phyloP scores from a whole-genome alignment of 2,888 invertebrate species.

The Drosophila atripex region DNA sequence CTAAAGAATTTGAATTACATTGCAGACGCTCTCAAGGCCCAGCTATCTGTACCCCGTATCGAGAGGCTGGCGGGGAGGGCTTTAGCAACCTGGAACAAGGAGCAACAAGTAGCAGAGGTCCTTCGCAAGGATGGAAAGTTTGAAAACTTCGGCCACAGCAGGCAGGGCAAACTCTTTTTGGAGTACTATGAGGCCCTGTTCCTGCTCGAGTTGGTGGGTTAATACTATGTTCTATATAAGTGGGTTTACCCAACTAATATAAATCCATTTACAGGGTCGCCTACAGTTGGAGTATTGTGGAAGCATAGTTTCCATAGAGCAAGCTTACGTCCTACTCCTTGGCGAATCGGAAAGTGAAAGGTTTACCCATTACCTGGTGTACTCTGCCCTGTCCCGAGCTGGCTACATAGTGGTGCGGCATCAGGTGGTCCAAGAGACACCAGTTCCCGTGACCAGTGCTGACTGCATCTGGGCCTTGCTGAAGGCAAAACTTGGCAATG shows the following conservation, averaged over 20 bases:
- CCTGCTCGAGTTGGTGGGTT: slow-evolving; percentile 79
- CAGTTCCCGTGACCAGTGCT: slow-evolving; percentile 43
- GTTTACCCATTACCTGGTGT: slow-evolving; percentile 79
- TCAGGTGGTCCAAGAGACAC: neutral
- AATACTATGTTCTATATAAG: neutral
- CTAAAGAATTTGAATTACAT: slow-evolving; percentile 40
- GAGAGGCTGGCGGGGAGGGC: slow-evolving; percentile 78
- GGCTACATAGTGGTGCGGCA: slow-evolving; percentile 81
- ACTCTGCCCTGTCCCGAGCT: slow-evolving; percentile 78
- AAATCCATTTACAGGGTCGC: slow-evolving; percentile 72
- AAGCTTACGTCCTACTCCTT: slow-evolving; percentile 79
- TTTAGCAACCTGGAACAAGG: slow-evolving; percentile 72
- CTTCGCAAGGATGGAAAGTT: slow-evolving; percentile 82
- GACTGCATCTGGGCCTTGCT: slow-evolving; percentile 81
- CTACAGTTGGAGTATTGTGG: slow-evolving; percentile 77
- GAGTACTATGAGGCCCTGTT: slow-evolving; percentile 81
- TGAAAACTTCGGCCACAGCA: slow-evolving; percentile 77
- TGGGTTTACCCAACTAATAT: neutral
- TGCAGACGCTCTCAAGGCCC: slow-evolving; percentile 70
- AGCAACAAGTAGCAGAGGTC: slow-evolving; percentile 73
- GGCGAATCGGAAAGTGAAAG: slow-evolving; percentile 70
- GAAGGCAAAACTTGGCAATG: slow-evolving; percentile 59
- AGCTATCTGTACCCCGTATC: slow-evolving; percentile 75
- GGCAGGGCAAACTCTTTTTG: slow-evolving; percentile 73
- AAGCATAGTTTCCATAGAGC: slow-evolving; percentile 79